phyloP scores from a whole-genome alignment of 2,888 invertebrate genomes.

The Molorchus minor region DNA sequence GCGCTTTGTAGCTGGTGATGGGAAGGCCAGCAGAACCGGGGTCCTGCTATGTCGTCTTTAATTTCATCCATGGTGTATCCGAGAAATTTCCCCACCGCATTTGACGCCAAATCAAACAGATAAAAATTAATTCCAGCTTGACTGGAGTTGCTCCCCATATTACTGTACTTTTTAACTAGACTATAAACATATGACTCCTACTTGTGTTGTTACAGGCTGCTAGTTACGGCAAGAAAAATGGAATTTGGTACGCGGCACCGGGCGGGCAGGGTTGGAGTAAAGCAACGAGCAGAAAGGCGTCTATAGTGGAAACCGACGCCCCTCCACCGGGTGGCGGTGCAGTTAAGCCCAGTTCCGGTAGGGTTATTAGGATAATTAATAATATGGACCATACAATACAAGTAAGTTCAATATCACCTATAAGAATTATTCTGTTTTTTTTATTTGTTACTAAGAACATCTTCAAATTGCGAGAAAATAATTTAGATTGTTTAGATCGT shows the following conservation, averaged over 20 bases:
- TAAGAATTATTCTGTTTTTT: no score
- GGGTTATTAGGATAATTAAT: slow-evolving; percentile 92
- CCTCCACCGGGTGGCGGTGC: slow-evolving; percentile 70
- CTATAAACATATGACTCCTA: background rate
- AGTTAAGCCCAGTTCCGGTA: slow-evolving; percentile 81
- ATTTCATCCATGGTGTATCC: no score
- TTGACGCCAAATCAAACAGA: no score
- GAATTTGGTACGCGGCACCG: slow-evolving; percentile 82
- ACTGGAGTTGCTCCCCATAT: background rate
- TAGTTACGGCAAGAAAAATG: slow-evolving; percentile 91
- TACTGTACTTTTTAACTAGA: background rate
- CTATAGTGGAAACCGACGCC: slow-evolving; percentile 82
- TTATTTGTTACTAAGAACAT: no score
- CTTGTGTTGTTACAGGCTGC: slow-evolving; percentile 71
- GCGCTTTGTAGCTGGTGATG: no score
- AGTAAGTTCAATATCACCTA: slow-evolving; percentile 67
- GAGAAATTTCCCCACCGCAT: no score
- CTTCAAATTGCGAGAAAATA: no score
- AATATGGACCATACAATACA: slow-evolving; percentile 92
- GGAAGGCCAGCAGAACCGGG: no score
- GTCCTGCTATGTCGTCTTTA: no score
- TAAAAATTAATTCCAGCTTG: background rate
- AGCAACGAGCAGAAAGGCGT: slow-evolving; percentile 80
- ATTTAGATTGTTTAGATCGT: no score
- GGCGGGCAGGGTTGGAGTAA: slow-evolving; percentile 71